Conservation (phyloP, 2,888 invertebrate species). For the Himalopsyche japonica region DNA sequence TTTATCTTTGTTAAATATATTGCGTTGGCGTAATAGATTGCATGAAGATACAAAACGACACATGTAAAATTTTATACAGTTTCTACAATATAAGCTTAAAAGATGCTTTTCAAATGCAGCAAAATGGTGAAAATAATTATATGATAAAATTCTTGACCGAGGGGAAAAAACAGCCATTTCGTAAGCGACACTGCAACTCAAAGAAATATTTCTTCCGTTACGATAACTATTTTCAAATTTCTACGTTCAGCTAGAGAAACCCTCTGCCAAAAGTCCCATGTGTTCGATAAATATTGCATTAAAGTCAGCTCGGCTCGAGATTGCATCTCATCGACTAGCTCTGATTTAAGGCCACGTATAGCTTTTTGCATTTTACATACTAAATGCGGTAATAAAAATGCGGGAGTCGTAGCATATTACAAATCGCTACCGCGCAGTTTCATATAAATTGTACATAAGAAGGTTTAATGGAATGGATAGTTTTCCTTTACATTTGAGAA, state of each 20-base stretch:
- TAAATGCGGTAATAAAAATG: slow-evolving; percentile 38
- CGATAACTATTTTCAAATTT: too few species aligned
- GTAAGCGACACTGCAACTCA: too few species aligned
- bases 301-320: slow-evolving; percentile 15
- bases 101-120: too few species aligned
- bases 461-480: slow-evolving; percentile 25
- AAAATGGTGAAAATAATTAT: too few species aligned
- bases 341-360: slow-evolving; percentile 20
- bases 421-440: background rate
- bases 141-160: too few species aligned
- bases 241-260: background rate
- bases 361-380: slow-evolving; percentile 37
- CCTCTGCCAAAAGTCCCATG: background rate
- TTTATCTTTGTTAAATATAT: too few species aligned
- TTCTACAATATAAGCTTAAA: too few species aligned
- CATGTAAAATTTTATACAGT: too few species aligned
- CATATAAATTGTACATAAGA: slow-evolving; percentile 35
- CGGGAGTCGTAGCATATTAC: slow-evolving; percentile 34
- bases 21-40: too few species aligned
- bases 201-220: too few species aligned
- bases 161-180: too few species aligned
- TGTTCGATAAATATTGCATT: slow-evolving; percentile 37
- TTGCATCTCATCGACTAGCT: slow-evolving; percentile 25
- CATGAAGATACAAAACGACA: too few species aligned
- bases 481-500: background rate